Base-by-base conservation (phyloP, 2,888 invertebrate genomes). In the Synergus laeviventris region DNA sequence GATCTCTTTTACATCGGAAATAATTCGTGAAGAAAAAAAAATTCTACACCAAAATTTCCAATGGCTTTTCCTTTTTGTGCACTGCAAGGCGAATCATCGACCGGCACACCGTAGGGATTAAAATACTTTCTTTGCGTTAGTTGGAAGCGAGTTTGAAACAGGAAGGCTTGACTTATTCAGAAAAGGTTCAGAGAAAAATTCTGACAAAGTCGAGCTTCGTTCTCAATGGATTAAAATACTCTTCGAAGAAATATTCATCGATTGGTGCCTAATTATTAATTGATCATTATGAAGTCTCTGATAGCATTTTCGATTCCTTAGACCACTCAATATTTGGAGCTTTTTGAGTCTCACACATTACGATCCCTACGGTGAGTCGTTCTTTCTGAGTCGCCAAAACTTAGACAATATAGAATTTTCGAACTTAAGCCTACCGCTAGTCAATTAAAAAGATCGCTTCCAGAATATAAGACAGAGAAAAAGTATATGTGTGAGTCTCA, bases 401-500 rank as follows among this genome's bases (percentile, higher is more conserved):
- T 64, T 42, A 64, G 7, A 21, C 21, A 64, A 21, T 39, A 12
- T 39, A 21, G 64, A 64, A 64, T 64, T 21, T 11, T 18, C 21
- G 39, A 64, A 64, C 39, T 38, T 64, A 36, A 61, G 8, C 21
- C 14, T 14, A 42, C 38, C 39, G 21, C 39, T 12, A 64, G 39
- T 39, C 64, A 21, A 18, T 39, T 64, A 64, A 64, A 18, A 64
- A 39, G 39, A 7, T 14, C 21, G 38, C 38, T 64, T 64, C 42
- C 21, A 21, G 21, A 42, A 64, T 64, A 64, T 39, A 38, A 39
- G 18, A 21, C 21, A 21, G 39, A 42, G 38, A 39, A 64, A 39
- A 42, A 64, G 39, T 38, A 39, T 42, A 64, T 39, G 64, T 42
- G 64, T 64, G 39, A 42, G 38, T 16, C 64, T 64, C 64, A 64